Base-by-base conservation (phyloP, 1,140 invertebrate genomes). In the Stenopsyche tienmushanensis region DNA sequence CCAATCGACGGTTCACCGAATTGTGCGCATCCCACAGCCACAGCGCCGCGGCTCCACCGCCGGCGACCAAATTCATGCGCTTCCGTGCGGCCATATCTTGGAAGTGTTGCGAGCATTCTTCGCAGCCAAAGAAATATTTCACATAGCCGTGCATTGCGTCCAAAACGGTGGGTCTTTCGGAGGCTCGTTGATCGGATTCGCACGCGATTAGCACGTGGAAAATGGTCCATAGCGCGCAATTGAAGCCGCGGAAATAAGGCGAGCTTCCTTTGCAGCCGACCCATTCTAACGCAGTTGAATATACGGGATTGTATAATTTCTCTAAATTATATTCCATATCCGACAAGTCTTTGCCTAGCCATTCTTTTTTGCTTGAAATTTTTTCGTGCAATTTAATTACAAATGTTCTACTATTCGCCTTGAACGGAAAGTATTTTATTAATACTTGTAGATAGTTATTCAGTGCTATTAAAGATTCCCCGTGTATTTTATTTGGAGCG, bases 21-120 rank as follows among this genome's bases (percentile, higher is more conserved):
- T 99, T 99, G 74, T 99, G 96, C 1, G 93, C 90, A 57, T 83
- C 83, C 97, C 97, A 99, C 1, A 99, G 77, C 94, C 96, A 99
- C 5, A 98, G 72, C 0, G 97, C 85, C 17, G 88, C 84, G 47
- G 94, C 90, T 52, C 91, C 83, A 63, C 84, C 82, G 44, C 82
- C 84, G 20, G 80, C 78, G 0, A 96, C 86, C 64, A 88, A 83
- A 66, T 84, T 83, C 57, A 91, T 82, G 70, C 88, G 83, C 53
- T 87, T 84, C 69, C 78, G 76, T 21, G 82, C 73, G 24, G 91
- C 86, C 91, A 96, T 96, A 66, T 72, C 73, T 64, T 89, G 78
- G 74, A 99, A 99, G 81, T 99, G 94, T 67, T 87, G 74, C 1
- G 90, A 83, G 76, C 97, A 99, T 66, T 96, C 90, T 25, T 85